Percentiles rank a stretch among this genome's conserved stretches.
These are phyloP conservation scores for Aplidium turbinatum DNA, from an alignment of 23 tunicate genomes.

Conservation along the genomic window DNA sequence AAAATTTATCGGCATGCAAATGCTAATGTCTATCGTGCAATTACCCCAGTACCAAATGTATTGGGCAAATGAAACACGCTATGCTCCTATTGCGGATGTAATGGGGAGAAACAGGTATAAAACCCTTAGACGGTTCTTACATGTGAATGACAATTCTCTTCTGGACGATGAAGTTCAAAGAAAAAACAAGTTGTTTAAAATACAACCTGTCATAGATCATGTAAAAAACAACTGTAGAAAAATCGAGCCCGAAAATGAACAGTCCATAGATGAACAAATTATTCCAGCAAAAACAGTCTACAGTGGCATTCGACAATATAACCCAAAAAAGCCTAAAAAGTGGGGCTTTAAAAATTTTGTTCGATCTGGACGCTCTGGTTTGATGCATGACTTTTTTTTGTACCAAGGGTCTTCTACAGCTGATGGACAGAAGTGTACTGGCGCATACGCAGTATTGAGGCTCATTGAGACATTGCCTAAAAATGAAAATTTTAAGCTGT, in stretches of 20 bases:
- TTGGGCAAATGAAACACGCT: slow-evolving; percentile 1
- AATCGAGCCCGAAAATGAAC: slow-evolving; percentile 7
- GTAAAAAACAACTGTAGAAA: slow-evolving; percentile 1
- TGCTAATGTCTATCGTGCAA: slow-evolving; percentile 7
- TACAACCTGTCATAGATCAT: slow-evolving; percentile 9
- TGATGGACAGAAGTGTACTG: neutral
- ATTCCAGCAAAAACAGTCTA: slow-evolving; percentile 17
- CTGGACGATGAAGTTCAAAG: neutral
- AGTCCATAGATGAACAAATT: slow-evolving; percentile 41
- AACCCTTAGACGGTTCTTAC: neutral
- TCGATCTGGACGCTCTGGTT: slow-evolving; percentile 11
- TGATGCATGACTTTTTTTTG: slow-evolving; percentile 12
- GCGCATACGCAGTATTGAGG: neutral
- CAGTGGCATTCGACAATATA: slow-evolving; percentile 14
- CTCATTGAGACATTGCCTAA: slow-evolving; percentile 4
- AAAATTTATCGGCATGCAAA: slow-evolving; percentile 10
- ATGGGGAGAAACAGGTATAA: slow-evolving; percentile 12
- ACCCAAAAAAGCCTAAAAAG: slow-evolving; percentile 12
- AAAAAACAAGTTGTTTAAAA: slow-evolving; percentile 2
- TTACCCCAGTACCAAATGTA: slow-evolving; percentile 16
- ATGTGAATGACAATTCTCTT: slow-evolving; percentile 9
- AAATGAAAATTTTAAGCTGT: slow-evolving; percentile 5
- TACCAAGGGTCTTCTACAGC: slow-evolving; percentile 8
- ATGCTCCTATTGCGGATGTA: slow-evolving; percentile 8
- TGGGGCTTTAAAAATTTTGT: slow-evolving; percentile 24